phyloP scores from a whole-genome alignment of 2,113 vertebrate genomes.

The Hypocryptadius cinnamomeus region DNA sequence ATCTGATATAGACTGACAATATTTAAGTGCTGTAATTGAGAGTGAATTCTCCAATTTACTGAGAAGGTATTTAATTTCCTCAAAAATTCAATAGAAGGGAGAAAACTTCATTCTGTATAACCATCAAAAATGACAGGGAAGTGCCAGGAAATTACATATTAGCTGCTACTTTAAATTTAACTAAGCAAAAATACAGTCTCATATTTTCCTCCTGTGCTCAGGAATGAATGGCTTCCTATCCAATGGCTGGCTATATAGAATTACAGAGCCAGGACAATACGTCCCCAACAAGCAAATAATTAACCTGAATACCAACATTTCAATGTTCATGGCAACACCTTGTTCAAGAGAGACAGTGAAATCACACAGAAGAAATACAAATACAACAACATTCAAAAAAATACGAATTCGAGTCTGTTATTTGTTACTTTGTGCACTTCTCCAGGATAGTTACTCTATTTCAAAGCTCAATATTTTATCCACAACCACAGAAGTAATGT shows the following conservation, averaged over 20 bases:
- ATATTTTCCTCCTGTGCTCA: not conserved
- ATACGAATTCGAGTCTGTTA: not conserved
- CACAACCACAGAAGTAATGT: not conserved
- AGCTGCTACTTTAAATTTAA: not conserved
- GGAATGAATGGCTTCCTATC: not conserved
- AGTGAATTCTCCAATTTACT: not conserved
- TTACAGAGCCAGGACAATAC: not conserved
- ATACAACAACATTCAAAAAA: not conserved
- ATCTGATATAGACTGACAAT: not conserved
- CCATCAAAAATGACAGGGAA: not conserved
- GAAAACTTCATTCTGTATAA: not conserved
- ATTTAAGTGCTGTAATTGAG: not conserved
- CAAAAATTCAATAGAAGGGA: not conserved
- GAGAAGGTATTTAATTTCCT: not conserved
- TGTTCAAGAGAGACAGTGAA: not conserved
- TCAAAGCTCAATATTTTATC: not conserved
- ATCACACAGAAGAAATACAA: not conserved
- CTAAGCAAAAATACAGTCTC: not conserved
- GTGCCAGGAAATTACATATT: not conserved
- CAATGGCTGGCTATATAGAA: not conserved
- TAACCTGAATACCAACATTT: not conserved
- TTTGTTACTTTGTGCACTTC: not conserved
- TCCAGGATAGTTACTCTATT: not conserved
- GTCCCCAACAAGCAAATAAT: not conserved
- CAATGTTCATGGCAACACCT: not conserved